Base-by-base conservation (phyloP, 2,888 invertebrate species). In the Drosophila mercatorum region DNA sequence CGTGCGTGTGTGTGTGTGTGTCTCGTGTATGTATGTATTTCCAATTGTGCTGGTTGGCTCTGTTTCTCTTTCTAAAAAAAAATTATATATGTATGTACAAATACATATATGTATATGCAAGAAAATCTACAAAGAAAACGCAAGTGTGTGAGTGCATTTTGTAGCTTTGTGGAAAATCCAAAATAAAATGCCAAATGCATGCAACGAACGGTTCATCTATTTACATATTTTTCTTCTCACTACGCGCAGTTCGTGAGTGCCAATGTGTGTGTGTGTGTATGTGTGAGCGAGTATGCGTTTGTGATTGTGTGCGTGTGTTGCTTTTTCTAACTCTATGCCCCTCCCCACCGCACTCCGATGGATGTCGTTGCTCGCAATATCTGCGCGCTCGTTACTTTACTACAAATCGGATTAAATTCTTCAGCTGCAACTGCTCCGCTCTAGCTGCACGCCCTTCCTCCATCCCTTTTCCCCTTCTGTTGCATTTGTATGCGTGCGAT, bases 401-500 rank as follows among this genome's bases (percentile, higher is more conserved):
- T 69, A 79, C 75, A 80, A 83, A 83, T 83, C 75, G 84, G 81
- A 81, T 81, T 83, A 78, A 83, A 83, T 83, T 81, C 78, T 83
- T 78, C 74, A 81, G 75, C 78, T 83, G 80, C 77, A 82, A 71
- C 68, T 60, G 76, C 70, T 78, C 44, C 67, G 36, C 61, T 75
- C 75, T 75, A 61, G 64, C 63, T 63, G 60, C 56, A 52, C 43
- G 73, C 63, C 60, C 67, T 72, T 78, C 36, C 14, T n/a, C 41
- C 49, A 55, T 55, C 71, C 52, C 47, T 53, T 12, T 60, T 65
- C 51, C 51, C 68, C 63, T 53, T 70, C 58, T 58, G 60, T 63
- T 67, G 51, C 58, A 40, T 72, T 51, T 73, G 65, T 62, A 1
- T 73, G 46, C 22, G 46, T 56, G 55, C 49, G 47, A 47, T 14